These are phyloP conservation scores for Balearica regulorum DNA, from an alignment of 2,797 vertebrate species.

Conservation along the genomic window DNA sequence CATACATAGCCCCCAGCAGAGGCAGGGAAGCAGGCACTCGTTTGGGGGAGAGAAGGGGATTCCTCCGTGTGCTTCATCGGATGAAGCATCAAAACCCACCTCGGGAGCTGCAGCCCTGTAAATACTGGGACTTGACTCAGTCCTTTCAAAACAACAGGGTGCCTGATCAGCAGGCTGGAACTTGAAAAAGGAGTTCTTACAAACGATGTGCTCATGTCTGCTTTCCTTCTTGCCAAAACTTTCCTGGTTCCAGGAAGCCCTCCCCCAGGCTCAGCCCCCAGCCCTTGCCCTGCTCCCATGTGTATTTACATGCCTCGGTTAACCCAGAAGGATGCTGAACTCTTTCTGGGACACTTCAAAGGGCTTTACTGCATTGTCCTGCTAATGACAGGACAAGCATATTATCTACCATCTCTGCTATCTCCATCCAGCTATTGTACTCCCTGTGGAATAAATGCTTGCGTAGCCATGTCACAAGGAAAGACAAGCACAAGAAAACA, in stretches of 20 bases:
- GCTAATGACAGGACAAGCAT: neutral
- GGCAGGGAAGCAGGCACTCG: neutral
- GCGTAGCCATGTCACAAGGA: rapidly evolving
- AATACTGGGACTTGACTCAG: neutral
- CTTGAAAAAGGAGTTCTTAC: neutral
- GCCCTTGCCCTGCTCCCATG: neutral
- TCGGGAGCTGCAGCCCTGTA: neutral
- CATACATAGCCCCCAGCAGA: neutral
- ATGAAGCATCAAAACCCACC: neutral
- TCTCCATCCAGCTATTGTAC: neutral
- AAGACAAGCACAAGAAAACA: neutral
- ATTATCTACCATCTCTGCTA: neutral
- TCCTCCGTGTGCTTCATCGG: neutral
- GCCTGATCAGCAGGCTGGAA: neutral
- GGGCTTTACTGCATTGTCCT: neutral
- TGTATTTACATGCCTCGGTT: neutral
- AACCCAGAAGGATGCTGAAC: neutral
- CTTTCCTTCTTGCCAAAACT: neutral
- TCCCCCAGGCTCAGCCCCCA: neutral
- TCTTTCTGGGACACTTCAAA: constrained; percentile 1
- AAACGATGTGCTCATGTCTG: neutral
- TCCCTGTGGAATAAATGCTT: neutral
- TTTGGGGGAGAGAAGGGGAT: neutral
- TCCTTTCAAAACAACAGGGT: neutral
- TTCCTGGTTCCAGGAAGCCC: rapidly evolving